These are phyloP conservation scores for Mythimna loreyi DNA, from an alignment of 2,888 invertebrate genomes.

Conservation along the genomic window DNA sequence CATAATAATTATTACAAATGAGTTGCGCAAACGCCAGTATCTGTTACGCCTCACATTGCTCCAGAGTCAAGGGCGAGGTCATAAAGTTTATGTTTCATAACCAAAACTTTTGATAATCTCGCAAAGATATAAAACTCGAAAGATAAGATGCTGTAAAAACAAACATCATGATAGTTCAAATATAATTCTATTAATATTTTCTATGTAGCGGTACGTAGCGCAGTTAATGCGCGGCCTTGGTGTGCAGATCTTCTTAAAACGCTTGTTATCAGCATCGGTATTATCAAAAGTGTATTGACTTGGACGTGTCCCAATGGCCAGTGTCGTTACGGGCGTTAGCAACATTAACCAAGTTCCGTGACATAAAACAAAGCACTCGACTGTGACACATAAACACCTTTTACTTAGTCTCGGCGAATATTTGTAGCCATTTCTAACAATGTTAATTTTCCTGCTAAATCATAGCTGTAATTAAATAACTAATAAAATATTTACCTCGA, in stretches of 20 bases:
- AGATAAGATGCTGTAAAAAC: conserved; percentile 59
- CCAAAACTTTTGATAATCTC: conserved; percentile 66
- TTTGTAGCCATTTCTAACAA: conserved; percentile 16
- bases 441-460: neutral
- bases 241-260: conserved; percentile 43
- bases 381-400: conserved; percentile 34
- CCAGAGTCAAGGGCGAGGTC: conserved; percentile 66
- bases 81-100: conserved; percentile 59
- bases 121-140: conserved; percentile 48
- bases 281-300: conserved; percentile 43
- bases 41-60: conserved; percentile 59
- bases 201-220: conserved; percentile 20
- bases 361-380: conserved; percentile 52
- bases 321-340: conserved; percentile 24
- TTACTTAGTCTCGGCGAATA: conserved; percentile 35
- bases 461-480: neutral
- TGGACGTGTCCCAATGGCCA: conserved; percentile 45
- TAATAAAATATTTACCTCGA: conserved; percentile 84
- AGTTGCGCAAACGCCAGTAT: conserved; percentile 61
- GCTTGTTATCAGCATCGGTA: conserved; percentile 49
- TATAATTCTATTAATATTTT: conserved; percentile 59
- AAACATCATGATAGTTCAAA: conserved; percentile 53
- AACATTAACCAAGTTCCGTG: conserved; percentile 37
- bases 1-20: conserved; percentile 51
- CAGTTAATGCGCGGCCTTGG: conserved; percentile 25